Evolutionary conservation across 2,797 vertebrate species (phyloP).

Genomic region (Morelia viridis): DNA sequence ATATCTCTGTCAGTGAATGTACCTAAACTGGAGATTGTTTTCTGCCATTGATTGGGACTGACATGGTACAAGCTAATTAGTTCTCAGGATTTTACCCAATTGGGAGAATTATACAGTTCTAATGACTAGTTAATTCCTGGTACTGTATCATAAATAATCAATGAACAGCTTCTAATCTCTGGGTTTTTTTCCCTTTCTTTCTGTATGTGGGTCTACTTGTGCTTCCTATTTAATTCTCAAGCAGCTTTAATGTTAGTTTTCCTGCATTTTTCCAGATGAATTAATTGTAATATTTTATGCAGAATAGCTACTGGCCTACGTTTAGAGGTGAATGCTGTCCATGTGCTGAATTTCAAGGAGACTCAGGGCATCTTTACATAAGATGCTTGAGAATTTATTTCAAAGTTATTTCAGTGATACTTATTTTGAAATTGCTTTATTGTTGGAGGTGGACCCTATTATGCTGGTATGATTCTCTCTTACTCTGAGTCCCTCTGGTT

Average conservation of each 20-base stretch:
- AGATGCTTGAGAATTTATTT: background rate
- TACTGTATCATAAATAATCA: background rate
- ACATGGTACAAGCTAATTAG: constrained; percentile 16
- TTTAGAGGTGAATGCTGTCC: background rate
- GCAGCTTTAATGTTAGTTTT: background rate
- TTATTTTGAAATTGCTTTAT: background rate
- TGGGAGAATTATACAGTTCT: background rate
- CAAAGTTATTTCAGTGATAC: background rate
- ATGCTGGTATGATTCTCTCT: background rate
- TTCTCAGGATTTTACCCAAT: background rate
- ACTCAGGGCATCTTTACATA: background rate
- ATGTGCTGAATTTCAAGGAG: background rate
- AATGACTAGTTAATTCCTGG: constrained; percentile 10
- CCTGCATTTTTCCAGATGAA: background rate
- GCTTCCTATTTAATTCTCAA: constrained; percentile 15
- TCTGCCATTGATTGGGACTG: background rate
- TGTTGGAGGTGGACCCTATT: background rate
- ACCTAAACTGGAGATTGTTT: constrained; percentile 16
- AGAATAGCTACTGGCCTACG: background rate
- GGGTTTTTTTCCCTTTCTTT: background rate
- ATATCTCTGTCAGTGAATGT: background rate
- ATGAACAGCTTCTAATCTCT: background rate
- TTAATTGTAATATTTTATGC: background rate
- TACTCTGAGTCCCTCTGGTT: background rate
- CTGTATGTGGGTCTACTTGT: background rate